Base-by-base conservation (phyloP, 2,888 invertebrate genomes). In the Drosophila lutescens region DNA sequence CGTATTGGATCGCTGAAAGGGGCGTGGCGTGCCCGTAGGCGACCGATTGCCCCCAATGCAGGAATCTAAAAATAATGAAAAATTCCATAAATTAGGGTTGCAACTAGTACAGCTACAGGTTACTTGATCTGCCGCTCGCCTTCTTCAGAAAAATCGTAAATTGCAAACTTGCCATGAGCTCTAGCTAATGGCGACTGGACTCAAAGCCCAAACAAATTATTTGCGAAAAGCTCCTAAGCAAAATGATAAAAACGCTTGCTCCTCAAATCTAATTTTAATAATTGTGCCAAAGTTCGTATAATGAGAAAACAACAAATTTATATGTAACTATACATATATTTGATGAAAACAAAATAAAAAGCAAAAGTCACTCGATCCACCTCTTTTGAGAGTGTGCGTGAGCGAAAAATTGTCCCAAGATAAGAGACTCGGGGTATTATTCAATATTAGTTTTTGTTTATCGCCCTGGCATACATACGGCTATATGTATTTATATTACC, bases 21-120 rank as follows among this genome's bases (percentile, higher is more conserved):
- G 71, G 15, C 80, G 84, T 13, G 79, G 76, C 10, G 82, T 67
- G 38, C 49, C 63, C 23, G 79, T 79, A 1, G 91, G 90, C 43
- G 90, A 91, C 73, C 90, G 91, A 57, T 92, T 91, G 58, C 90
- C 90, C 44, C 90, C 82, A 50, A 92, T 89, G 77, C 92, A 92
- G 77, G 92, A 92, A 86, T 92, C 92, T 92, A 61, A 4, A 26
- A 46, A 46, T 20, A 7, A 13, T 9, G 8, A 5, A 2, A 40
- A 20, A 9, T 4, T 4, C 15, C 23, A 6, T 15, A 30, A 17
- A 2, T 17, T 0, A 17, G 5, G 9, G 23, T 49, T 49, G 57
- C 8, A 23, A 7, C 4, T 40, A 2, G 8, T 5, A 10, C 13
- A 6, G 15, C 4, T 38, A 15, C 12, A 0, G 26, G 4, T 1